Evolutionary conservation across 2,797 vertebrate species (phyloP), one percentile per base, ranked within the genome.

Genomic region (Simalia tracyae): DNA sequence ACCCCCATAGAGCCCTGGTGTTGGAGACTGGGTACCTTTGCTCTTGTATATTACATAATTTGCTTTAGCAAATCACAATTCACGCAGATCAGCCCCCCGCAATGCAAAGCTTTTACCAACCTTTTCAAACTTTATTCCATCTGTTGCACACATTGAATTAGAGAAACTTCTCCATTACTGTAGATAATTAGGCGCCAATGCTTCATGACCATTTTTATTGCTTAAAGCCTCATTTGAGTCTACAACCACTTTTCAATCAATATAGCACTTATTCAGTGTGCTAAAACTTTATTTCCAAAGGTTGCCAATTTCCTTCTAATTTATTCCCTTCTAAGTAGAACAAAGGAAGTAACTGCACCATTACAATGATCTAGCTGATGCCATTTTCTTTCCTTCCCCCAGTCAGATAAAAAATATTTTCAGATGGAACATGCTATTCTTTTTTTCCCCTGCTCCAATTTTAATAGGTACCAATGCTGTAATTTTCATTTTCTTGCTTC

Each of bases 401-500:
- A 94, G 76, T 90, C n/a, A 87, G 84, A 87, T 93, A 64, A 76
- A 93, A 95, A 87, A 60, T 88, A 89, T 92, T 46, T 59, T 84
- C 24, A 92, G 84, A 88, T 66, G 22, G 87, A 92, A 26, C 46
- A 63, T 7, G 84, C 64, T 90, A 22, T 89, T 89, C 93, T 57
- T 31, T 92, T 89, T 91, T 95, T 92, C 10, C 11, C 8, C 94
- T 94, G 93, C 92, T 96, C 95, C 94, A 85, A 94, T 92, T 95
- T 93, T 95, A 95, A 96, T 89, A 92, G 93, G 76, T 89, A 95
- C 95, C 94, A 94, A 96, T 91, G 0, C 1, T 95, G 61, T 91
- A 86, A 94, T 97, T 97, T 96, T 96, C 95, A 93, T 64, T 85
- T 88, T 94, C 50, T 96, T 96, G 91, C 93, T 93, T 96, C 57